Base-by-base conservation (phyloP, 2,797 vertebrate genomes). In the Pygocentrus nattereri region DNA sequence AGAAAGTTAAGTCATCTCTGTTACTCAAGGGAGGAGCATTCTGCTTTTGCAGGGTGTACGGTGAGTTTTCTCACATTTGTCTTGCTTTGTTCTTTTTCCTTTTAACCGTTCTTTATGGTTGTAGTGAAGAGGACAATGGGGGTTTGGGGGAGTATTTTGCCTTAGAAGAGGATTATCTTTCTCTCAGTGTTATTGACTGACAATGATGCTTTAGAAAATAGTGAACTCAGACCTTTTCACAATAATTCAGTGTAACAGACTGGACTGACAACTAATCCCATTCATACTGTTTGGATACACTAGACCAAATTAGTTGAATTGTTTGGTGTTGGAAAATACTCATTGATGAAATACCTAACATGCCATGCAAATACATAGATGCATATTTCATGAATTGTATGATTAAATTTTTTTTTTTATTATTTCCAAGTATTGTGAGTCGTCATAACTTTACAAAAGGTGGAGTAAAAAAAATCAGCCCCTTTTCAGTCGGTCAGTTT, bases 51-150 rank as follows among this genome's bases (percentile, higher is more conserved):
- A 10, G 47, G 23, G 41, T 27, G 27, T 62, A 31, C 12, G 8
- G 47, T 38, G 38, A 75, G 56, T 64, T 71, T 82, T 23, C 61
- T 74, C 30, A 74, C 15, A 19, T 10, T 58, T 49, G 38, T 18
- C 47, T 44, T 54, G 23, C 61, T 49, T 83, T 78, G 74, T 81
- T 74, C 67, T 38, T 54, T 50, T 82, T 77, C 64, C 59, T 34
- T 59, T 61, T 44, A 64, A 74, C 56, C 61, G 59, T 56, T 72
- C 64, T 67, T 78, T 58, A 25, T 30, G 41, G 62, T 81, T 61
- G 18, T 74, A 69, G 65, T 8, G 34, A 52, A 81, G 30, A 62
- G 70, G 34, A 72, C 64, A 73, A 77, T 61, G 50, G 38, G 25
- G 27, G 30, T 68, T 19, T 52, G 34, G 13, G 58, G 30, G 79